Evolutionary conservation across 2,797 vertebrate genomes (phyloP).

Genomic region (Microtus agrestis): DNA sequence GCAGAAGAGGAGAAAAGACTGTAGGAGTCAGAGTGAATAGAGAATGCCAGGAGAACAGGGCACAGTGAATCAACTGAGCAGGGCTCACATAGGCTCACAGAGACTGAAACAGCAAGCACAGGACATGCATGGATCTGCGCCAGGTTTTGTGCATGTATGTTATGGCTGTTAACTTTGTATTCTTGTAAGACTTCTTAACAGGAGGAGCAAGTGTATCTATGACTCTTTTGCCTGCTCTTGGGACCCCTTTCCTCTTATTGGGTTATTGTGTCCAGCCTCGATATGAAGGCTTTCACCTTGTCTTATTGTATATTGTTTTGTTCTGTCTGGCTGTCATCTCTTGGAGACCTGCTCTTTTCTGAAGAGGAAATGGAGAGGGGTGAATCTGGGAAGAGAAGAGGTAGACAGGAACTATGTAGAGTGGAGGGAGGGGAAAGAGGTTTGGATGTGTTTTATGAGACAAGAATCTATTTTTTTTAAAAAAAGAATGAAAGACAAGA

Average conservation of each 20-base stretch:
- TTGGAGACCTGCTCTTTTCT: neutral
- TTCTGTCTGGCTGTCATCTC: neutral
- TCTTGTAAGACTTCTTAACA: neutral
- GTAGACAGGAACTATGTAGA: neutral
- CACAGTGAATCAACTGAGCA: neutral
- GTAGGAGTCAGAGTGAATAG: neutral
- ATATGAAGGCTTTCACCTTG: neutral
- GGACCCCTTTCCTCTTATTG: neutral
- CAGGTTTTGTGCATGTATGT: neutral
- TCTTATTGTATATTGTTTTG: neutral
- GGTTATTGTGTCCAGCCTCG: neutral
- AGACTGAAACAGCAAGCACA: neutral
- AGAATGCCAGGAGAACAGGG: neutral
- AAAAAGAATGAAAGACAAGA: neutral
- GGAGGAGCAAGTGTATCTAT: neutral
- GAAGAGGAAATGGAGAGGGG: neutral
- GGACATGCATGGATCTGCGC: neutral
- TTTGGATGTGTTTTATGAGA: neutral
- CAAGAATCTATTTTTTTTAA: neutral
- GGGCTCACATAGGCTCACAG: neutral
- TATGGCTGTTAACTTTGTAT: neutral
- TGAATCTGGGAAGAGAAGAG: neutral
- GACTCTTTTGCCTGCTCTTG: neutral
- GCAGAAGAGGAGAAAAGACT: neutral
- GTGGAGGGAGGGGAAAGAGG: neutral